These are phyloP conservation scores for Brachionus koreanus DNA, from an alignment of 1,140 invertebrate species.

Conservation along the genomic window DNA sequence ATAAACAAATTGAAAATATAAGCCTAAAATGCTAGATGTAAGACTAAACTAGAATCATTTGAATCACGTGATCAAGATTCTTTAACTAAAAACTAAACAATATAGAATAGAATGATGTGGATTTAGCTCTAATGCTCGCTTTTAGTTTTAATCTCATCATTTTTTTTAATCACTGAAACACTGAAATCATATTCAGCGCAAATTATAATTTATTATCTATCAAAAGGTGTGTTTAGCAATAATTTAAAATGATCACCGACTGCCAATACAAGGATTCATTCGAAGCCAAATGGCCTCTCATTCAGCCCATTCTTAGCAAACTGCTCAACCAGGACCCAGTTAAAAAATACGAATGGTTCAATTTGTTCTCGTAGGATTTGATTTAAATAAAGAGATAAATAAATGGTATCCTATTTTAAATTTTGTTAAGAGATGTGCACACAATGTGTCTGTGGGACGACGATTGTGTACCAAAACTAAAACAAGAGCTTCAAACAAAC, in stretches of 20 bases:
- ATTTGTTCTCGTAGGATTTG: constrained; percentile 74
- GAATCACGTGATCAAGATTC: neutral
- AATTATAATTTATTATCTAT: neutral
- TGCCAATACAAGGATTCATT: constrained; percentile 60
- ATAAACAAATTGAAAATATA: too few relatives aligned
- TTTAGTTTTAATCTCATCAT: neutral
- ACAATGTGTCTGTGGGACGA: constrained; percentile 92
- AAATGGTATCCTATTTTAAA: constrained; percentile 29
- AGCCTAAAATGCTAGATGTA: neutral
- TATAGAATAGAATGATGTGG: neutral
- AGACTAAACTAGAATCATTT: neutral
- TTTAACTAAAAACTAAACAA: neutral
- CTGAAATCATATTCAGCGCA: neutral
- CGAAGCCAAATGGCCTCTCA: constrained; percentile 90
- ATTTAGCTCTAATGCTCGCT: neutral
- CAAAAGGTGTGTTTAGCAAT: neutral
- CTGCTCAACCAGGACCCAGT: constrained; percentile 85
- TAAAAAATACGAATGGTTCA: constrained; percentile 90
- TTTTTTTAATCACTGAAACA: neutral
- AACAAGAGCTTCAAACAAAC: constrained; percentile 81
- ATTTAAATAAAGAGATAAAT: neutral
- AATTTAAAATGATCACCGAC: neutral
- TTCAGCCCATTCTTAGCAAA: constrained; percentile 86
- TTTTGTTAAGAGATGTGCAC: constrained; percentile 68
- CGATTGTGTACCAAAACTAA: constrained; percentile 80